Percentiles rank a stretch among this genome's conserved stretches.
phyloP scores from a whole-genome alignment of 2,113 vertebrate species.

The Dasypus novemcinctus region DNA sequence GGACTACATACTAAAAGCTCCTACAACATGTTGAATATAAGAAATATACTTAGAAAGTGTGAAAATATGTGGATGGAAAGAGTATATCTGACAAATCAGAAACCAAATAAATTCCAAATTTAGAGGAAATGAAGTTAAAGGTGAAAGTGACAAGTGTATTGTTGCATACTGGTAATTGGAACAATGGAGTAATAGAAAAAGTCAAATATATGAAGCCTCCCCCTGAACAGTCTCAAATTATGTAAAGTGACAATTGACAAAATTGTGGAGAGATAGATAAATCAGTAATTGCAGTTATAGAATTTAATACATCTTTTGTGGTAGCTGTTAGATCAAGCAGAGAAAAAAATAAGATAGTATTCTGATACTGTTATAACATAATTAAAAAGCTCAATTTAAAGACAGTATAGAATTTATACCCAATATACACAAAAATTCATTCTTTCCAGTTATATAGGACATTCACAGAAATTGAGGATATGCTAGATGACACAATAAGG shows the following conservation, averaged over 20 bases:
- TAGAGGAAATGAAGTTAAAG: neutral
- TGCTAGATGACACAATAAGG: neutral
- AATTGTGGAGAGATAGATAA: neutral
- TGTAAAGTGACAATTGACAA: neutral
- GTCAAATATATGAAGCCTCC: neutral
- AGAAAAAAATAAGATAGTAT: neutral
- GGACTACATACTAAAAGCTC: neutral
- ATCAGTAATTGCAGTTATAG: neutral
- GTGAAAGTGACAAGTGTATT: neutral
- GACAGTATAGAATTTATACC: neutral
- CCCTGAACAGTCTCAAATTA: neutral
- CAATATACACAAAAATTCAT: neutral
- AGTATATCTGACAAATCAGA: neutral
- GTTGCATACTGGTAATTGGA: neutral
- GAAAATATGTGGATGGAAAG: neutral
- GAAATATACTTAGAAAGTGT: neutral
- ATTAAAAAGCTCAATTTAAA: neutral
- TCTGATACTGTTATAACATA: neutral
- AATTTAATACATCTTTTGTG: neutral
- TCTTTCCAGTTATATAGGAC: neutral
- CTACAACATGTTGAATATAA: neutral
- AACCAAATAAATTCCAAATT: neutral
- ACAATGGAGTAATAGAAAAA: neutral
- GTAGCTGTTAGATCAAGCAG: neutral
- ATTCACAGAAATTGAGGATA: neutral